These are phyloP conservation scores for Drepanosiphum platanoidis DNA, from an alignment of 2,888 invertebrate genomes.

Conservation along the genomic window DNA sequence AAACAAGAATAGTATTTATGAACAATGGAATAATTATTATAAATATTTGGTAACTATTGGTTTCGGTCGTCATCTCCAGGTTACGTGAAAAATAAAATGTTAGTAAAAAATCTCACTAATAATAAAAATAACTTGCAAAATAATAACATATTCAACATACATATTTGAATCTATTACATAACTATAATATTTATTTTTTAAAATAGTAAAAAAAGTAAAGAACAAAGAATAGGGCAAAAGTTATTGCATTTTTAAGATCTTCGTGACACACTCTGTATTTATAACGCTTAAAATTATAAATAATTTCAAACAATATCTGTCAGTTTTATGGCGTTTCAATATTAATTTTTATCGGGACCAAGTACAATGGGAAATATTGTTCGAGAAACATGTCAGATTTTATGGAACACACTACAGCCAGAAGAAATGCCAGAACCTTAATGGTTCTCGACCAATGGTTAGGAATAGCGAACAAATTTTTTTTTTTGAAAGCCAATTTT, in stretches of 20 bases:
- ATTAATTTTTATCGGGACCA: constrained; percentile 16
- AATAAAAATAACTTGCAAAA: no score
- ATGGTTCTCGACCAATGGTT: constrained; percentile 1
- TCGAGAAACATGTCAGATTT: background rate
- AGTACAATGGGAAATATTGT: constrained; percentile 3
- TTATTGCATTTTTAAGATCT: background rate
- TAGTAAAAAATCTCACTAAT: no score
- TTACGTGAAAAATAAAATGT: no score
- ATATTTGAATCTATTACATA: no score
- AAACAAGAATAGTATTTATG: no score
- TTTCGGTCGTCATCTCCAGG: no score
- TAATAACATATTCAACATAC: no score
- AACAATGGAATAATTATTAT: background rate
- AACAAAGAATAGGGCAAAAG: no score
- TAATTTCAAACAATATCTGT: constrained; percentile 16
- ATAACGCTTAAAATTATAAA: background rate
- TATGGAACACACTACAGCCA: background rate
- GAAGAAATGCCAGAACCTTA: constrained; percentile 26
- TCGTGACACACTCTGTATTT: background rate
- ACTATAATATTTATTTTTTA: no score
- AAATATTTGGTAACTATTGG: no score
- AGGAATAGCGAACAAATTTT: background rate
- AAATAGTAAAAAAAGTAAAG: no score
- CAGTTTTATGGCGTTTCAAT: constrained; percentile 3
- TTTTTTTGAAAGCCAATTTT: constrained; percentile 1